These are phyloP conservation scores for Tympanuchus pallidicinctus DNA, from an alignment of 2,113 vertebrate genomes.

Conservation along the genomic window DNA sequence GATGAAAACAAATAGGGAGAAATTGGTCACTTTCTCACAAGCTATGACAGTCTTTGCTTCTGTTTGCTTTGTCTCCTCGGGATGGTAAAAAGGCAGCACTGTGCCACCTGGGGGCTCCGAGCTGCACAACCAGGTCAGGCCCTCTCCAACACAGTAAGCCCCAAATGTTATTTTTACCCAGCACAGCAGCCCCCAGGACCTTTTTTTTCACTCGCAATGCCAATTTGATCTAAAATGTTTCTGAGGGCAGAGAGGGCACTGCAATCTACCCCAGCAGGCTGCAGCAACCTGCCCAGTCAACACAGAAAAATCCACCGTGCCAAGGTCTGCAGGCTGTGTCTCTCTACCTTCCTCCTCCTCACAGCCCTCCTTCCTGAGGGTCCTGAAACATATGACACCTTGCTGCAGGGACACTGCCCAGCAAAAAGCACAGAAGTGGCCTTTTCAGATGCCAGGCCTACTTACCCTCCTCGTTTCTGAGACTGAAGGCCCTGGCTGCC, in stretches of 20 bases:
- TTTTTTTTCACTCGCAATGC: not conserved
- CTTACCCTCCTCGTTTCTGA: not conserved
- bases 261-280: not conserved
- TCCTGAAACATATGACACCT: not conserved
- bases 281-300: not conserved
- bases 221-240: not conserved
- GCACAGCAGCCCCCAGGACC: too few relatives aligned
- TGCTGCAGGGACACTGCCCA: not conserved
- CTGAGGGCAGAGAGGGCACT: fast-evolving
- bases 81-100: not conserved
- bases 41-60: fast-evolving
- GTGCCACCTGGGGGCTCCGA: fast-evolving
- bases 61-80: not conserved
- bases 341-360: not conserved
- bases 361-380: not conserved
- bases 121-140: not conserved
- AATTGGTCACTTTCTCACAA: not conserved
- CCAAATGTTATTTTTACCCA: not conserved
- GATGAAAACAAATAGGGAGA: not conserved
- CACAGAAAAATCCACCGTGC: not conserved
- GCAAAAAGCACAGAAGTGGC: not conserved
- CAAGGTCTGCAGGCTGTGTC: not conserved
- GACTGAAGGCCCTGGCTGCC: not conserved
- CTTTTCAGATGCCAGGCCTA: not conserved
- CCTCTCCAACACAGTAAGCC: not conserved